phyloP scores from a whole-genome alignment of 2,113 vertebrate species.

The Orcinus orca region DNA sequence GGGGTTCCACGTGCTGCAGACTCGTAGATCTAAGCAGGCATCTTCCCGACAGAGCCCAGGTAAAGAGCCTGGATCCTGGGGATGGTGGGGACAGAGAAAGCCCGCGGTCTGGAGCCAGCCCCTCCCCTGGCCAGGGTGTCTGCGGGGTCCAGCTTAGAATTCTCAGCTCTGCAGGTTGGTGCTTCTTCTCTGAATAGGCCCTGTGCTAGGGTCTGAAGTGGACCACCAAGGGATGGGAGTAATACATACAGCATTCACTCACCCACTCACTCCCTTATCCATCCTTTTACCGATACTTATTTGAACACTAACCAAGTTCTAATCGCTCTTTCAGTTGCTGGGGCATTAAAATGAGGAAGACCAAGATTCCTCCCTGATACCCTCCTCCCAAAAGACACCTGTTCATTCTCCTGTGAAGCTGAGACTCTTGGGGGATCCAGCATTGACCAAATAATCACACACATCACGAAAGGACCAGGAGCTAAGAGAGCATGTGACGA shows the following conservation, averaged over 20 bases:
- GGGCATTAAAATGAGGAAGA: not conserved
- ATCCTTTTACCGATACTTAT: not conserved
- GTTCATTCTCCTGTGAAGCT: not conserved
- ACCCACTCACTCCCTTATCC: not conserved
- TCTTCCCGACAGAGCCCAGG: not conserved
- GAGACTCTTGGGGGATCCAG: not conserved
- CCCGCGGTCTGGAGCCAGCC: not conserved
- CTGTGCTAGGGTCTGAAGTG: not conserved
- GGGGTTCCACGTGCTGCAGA: not conserved
- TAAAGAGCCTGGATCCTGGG: not conserved
- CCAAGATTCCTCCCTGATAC: not conserved
- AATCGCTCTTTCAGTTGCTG: not conserved
- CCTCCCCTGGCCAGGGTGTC: not conserved
- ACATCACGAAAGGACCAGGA: not conserved
- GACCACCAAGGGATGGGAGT: not conserved
- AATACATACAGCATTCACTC: not conserved
- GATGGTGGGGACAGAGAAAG: not conserved
- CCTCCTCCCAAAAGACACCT: not conserved
- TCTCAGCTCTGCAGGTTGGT: too few species aligned
- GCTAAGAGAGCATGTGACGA: not conserved
- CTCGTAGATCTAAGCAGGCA: not conserved
- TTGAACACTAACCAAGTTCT: not conserved
- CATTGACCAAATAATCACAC: not conserved
- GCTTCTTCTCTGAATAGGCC: not conserved
- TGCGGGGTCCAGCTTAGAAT: not conserved